Evolutionary conservation across 1,140 invertebrate species (phyloP), one percentile per base, ranked within the genome.

Genomic region (Sitodiplosis mosellana): DNA sequence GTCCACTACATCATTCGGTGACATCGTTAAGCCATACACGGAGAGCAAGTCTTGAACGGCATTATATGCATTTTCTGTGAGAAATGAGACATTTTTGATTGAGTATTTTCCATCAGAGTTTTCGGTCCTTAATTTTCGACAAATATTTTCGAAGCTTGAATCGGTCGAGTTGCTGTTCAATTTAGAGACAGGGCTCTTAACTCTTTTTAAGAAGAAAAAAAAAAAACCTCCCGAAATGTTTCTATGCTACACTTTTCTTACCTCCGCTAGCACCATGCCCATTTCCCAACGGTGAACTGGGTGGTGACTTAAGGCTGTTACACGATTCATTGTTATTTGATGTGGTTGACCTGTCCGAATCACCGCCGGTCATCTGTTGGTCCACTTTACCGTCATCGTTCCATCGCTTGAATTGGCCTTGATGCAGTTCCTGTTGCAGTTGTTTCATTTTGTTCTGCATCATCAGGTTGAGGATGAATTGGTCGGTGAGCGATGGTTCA

Each of bases 11-110:
- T 49, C 48, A 22, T 21, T 19, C 18, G 48, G 42, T 41, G 48
- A 49, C 10, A 49, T 37, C n/a, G 48, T 46, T 17, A 49, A 34
- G n/a, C 48, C 48, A 42, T 49, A 49, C 15, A 49, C 43, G 19
- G 45, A 46, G 36, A 49, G 48, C n/a, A 49, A 22, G 33, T 49
- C 48, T 34, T 49, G 48, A 18, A 49, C 34, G 4, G 48, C 43
- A 20, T 45, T 49, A n/a, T 46, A 49, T 36, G 48, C 48, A 45
- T 47, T 47, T 18, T 20, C 37, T n/a, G 46, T 33, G 38, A 47
- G 38, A 19, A 37, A 15, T 15, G n/a, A n/a, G 20, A 15, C 7
- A 19, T 20, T 47, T 12, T 47, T 12, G 36, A 34, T 47, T 33
- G 4, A 14, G 14, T 47, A 14, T n/a, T n/a, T 10, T 47, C 17